phyloP scores from a whole-genome alignment of 2,797 vertebrate genomes.

The Enteromius unitaeniatus region DNA sequence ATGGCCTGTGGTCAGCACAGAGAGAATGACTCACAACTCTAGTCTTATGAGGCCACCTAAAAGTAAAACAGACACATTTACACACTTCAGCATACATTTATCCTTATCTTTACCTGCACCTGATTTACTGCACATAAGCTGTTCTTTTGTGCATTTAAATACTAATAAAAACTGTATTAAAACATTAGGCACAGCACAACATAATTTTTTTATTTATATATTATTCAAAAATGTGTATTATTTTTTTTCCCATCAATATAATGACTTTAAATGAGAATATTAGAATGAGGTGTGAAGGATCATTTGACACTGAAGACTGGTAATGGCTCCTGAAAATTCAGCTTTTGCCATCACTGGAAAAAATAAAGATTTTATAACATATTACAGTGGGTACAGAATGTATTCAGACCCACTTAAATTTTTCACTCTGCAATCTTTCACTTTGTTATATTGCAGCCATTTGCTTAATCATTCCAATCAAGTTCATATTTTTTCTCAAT shows the following conservation, averaged over 20 bases:
- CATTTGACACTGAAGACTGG: neutral
- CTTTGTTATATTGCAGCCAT: too few species aligned
- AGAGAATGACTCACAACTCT: slow-evolving; percentile 21
- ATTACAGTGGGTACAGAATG: neutral
- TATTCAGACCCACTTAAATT: too few species aligned
- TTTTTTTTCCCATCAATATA: neutral
- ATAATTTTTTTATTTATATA: too few species aligned
- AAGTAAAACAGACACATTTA: neutral
- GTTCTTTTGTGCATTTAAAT: neutral
- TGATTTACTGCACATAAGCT: neutral
- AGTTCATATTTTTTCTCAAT: too few species aligned
- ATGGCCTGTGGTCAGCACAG: slow-evolving; percentile 31
- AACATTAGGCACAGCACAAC: neutral
- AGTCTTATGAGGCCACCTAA: neutral
- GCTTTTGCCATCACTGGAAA: neutral
- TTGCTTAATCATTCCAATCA: too few species aligned
- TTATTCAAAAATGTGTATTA: too few species aligned
- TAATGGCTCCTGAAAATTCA: neutral
- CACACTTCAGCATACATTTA: neutral
- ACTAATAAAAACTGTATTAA: neutral
- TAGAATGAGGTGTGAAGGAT: neutral
- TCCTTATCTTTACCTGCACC: neutral
- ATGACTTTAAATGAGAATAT: neutral
- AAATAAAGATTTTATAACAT: neutral
- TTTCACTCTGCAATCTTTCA: too few species aligned